Percentiles rank a stretch among this genome's conserved stretches.
Conservation (phyloP, 2,797 vertebrate species). For the Poeciliopsis paucimaculata region DNA sequence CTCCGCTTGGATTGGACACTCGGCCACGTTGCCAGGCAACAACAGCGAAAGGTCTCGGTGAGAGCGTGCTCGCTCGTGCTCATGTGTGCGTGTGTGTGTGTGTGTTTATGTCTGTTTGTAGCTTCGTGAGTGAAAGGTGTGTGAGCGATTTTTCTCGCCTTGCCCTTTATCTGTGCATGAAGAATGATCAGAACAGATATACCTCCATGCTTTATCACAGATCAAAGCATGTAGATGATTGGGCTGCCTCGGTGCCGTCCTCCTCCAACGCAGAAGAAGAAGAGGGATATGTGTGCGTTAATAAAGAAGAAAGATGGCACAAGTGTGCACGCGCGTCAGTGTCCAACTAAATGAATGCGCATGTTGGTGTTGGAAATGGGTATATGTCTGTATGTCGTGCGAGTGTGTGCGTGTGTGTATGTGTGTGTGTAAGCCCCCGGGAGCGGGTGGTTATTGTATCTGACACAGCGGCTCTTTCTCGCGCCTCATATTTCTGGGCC, state of each 20-base stretch:
- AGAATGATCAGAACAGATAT: conserved; percentile 76
- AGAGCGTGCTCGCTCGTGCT: conserved; percentile 45
- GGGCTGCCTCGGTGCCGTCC: conserved; percentile 47
- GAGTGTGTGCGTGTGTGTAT: conserved; percentile 39
- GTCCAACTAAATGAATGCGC: conserved; percentile 72
- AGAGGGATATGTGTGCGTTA: conserved; percentile 63
- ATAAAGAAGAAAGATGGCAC: conserved; percentile 71
- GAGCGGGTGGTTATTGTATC: conserved; percentile 95
- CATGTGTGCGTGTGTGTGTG: conserved; percentile 35
- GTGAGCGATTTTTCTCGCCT: conserved; percentile 74
- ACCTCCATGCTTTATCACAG: conserved; percentile 64
- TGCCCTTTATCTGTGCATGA: conserved; percentile 80
- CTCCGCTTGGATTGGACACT: conserved; percentile 83
- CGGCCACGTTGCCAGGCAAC: conserved; percentile 86
- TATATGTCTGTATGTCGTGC: conserved; percentile 59
- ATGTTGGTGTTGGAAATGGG: conserved; percentile 60
- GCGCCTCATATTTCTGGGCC: conserved; percentile 95
- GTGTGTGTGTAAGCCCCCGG: conserved; percentile 83
- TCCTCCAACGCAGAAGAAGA: conserved; percentile 59
- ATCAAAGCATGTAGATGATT: conserved; percentile 77
- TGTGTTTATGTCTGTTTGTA: conserved; percentile 79
- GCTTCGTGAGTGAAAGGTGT: conserved; percentile 77
- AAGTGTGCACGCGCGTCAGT: conserved; percentile 59
- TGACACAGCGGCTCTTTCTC: conserved; percentile 94
- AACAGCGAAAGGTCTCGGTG: conserved; percentile 84